Evolutionary conservation across 2,113 vertebrate species (phyloP).

Genomic region (Hiodon tergisus): DNA sequence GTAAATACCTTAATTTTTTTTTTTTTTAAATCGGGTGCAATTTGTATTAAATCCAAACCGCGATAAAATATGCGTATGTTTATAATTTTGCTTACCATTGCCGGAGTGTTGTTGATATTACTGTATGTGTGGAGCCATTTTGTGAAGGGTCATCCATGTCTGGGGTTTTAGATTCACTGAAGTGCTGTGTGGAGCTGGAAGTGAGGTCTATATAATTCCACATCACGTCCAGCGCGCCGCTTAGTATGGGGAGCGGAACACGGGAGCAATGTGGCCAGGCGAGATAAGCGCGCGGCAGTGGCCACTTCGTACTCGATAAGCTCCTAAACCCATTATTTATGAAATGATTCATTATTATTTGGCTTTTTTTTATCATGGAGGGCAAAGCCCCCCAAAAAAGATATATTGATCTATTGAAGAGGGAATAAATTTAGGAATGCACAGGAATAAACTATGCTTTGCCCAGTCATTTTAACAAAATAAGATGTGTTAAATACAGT

Average conservation of each 20-base stretch:
- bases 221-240: slow-evolving; percentile 78
- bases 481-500: no score
- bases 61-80: slow-evolving; percentile 8
- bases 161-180: slow-evolving; percentile 60
- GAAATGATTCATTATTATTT: slow-evolving; percentile 95
- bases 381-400: slow-evolving; percentile 54
- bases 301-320: slow-evolving; percentile 88
- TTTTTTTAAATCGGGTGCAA: not conserved
- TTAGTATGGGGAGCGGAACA: slow-evolving; percentile 86
- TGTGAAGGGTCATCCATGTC: slow-evolving; percentile 81
- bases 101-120: slow-evolving; percentile 73
- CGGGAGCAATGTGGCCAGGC: slow-evolving; percentile 83
- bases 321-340: slow-evolving; percentile 88
- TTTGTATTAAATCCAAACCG: not conserved
- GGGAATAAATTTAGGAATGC: slow-evolving; percentile 39
- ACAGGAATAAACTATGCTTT: slow-evolving; percentile 31
- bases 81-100: slow-evolving; percentile 66
- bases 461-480: slow-evolving; percentile 5
- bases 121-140: slow-evolving; percentile 86
- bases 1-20: slow-evolving; percentile 27
- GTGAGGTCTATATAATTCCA: slow-evolving; percentile 74
- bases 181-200: slow-evolving; percentile 65
- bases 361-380: slow-evolving; percentile 76
- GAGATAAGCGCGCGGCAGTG: slow-evolving; percentile 82
- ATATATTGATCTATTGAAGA: slow-evolving; percentile 28